Evolutionary conservation across 2,888 invertebrate species (phyloP).

Genomic region (Eristalinus aeneus): DNA sequence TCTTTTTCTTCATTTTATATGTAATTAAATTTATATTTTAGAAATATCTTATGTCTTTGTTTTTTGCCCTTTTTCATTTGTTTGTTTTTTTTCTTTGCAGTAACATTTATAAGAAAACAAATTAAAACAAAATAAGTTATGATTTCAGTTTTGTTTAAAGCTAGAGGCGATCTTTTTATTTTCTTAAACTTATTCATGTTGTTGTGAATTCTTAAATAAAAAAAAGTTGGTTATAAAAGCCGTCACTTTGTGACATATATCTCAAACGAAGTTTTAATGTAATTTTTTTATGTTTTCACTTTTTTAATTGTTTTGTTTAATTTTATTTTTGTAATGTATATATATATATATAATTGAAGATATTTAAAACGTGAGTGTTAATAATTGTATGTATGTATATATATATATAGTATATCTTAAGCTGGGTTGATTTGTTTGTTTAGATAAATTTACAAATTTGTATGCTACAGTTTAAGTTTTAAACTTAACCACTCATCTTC

Average conservation of each 20-base stretch:
- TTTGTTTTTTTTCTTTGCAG: slow-evolving; percentile 30
- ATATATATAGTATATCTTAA: slow-evolving; percentile 36
- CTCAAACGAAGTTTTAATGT: slow-evolving; percentile 68
- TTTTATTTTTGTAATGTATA: slow-evolving; percentile 47
- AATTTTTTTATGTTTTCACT: slow-evolving; percentile 51
- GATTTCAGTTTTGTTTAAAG: slow-evolving; percentile 34
- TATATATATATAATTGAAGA: slow-evolving; percentile 62
- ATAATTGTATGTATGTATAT: slow-evolving; percentile 44
- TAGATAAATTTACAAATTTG: slow-evolving; percentile 56
- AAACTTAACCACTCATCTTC: slow-evolving; percentile 41
- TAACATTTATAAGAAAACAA: slow-evolving; percentile 43
- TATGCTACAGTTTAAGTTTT: slow-evolving; percentile 43
- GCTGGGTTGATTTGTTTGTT: slow-evolving; percentile 25
- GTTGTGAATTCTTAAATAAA: slow-evolving; percentile 65
- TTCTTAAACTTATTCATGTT: slow-evolving; percentile 41
- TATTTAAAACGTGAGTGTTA: slow-evolving; percentile 65
- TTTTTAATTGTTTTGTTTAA: slow-evolving; percentile 44
- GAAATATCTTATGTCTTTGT: slow-evolving; percentile 64
- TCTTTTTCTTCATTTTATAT: slow-evolving; percentile 29
- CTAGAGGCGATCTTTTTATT: slow-evolving; percentile 46
- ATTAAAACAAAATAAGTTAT: slow-evolving; percentile 1
- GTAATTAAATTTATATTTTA: slow-evolving; percentile 51
- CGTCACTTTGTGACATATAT: slow-evolving; percentile 73
- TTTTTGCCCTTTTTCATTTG: slow-evolving; percentile 26
- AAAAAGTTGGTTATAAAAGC: slow-evolving; percentile 70